Evolutionary conservation across 2,888 invertebrate species (phyloP).

Genomic region (Achlya flavicornis): DNA sequence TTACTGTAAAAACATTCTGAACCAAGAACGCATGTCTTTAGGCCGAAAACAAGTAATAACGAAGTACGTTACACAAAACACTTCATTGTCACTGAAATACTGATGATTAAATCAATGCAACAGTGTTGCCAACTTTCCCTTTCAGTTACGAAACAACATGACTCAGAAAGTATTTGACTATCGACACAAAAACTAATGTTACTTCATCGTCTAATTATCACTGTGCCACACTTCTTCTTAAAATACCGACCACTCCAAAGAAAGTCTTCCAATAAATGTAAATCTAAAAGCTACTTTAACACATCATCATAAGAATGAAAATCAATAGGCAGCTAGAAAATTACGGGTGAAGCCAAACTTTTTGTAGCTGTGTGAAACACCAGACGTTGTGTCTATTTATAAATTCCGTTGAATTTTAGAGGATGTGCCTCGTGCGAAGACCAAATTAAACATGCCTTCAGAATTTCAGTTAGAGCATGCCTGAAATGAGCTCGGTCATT

Average conservation of each 20-base stretch:
- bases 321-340: neutral
- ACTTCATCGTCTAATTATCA: conserved; percentile 21
- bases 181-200: conserved; percentile 18
- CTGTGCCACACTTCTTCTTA: conserved; percentile 18
- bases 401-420: conserved; percentile 43
- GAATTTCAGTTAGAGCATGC: conserved; percentile 22
- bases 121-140: conserved; percentile 10
- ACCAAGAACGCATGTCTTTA: neutral
- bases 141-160: conserved; percentile 20
- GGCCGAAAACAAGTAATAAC: neutral
- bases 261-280: neutral
- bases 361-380: conserved; percentile 45
- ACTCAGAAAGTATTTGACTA: conserved; percentile 12
- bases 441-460: conserved; percentile 42
- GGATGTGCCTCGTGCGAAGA: conserved; percentile 41
- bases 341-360: conserved; percentile 17
- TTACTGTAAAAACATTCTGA: too few species aligned
- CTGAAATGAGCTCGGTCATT: conserved; percentile 23
- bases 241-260: conserved; percentile 10
- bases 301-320: neutral
- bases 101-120: conserved; percentile 4
- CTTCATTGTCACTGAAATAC: neutral
- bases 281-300: neutral
- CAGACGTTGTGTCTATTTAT: conserved; percentile 52
- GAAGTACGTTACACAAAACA: neutral